Conservation (phyloP, 2,113 vertebrate species). For the Leptodactylus fuscus region DNA sequence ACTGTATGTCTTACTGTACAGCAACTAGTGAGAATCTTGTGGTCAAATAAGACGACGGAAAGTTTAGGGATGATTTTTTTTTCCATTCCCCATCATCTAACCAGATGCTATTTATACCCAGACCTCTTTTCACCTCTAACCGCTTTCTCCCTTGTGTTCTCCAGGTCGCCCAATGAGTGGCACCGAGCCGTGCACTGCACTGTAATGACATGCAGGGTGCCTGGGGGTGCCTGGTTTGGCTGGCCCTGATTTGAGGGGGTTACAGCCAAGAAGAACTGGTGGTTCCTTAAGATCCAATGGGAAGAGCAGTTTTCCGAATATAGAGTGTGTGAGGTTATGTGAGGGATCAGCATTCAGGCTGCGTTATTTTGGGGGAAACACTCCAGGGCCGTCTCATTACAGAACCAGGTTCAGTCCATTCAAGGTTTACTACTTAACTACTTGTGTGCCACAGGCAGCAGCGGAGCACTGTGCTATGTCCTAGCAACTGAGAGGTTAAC, state of each 20-base stretch:
- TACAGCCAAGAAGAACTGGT: constrained; percentile 60
- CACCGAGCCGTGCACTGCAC: constrained; percentile 38
- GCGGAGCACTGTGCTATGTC: background rate
- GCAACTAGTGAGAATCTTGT: background rate
- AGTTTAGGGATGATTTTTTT: constrained; percentile 1
- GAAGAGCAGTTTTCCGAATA: constrained; percentile 20
- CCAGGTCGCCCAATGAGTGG: constrained; percentile 13
- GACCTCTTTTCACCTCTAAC: constrained; percentile 37
- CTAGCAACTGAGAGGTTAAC: background rate
- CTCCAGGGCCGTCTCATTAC: constrained; percentile 23
- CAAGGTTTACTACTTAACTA: constrained; percentile 30
- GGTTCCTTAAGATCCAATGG: constrained; percentile 51
- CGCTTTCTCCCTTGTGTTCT: constrained; percentile 37
- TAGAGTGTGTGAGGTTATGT: constrained; percentile 48
- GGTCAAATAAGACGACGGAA: constrained; percentile 9
- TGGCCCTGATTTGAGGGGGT: constrained; percentile 54
- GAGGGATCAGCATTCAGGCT: constrained; percentile 54
- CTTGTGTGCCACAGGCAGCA: background rate
- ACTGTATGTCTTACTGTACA: constrained; percentile 35
- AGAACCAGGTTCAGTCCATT: constrained; percentile 7
- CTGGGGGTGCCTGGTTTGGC: constrained; percentile 8
- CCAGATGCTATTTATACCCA: constrained; percentile 37
- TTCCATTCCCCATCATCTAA: background rate
- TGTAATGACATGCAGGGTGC: constrained; percentile 46
- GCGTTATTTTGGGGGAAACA: constrained; percentile 55